These are phyloP conservation scores for Thymelicus sylvestris DNA, from an alignment of 2,888 invertebrate genomes.

Conservation along the genomic window DNA sequence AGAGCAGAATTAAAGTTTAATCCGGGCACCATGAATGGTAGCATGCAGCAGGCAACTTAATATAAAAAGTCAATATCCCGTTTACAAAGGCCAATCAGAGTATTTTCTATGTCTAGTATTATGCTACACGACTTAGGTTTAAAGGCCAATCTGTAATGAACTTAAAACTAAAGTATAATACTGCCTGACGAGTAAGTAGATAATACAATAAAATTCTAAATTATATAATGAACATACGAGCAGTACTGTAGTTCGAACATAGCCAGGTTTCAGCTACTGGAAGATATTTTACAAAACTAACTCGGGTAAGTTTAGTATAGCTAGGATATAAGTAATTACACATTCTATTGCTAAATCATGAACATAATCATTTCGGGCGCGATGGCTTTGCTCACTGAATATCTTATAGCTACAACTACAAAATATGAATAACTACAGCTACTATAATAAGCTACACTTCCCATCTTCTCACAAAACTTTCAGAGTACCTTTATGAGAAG, in stretches of 20 bases:
- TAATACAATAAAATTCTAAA: slow-evolving; percentile 42
- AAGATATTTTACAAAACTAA: slow-evolving; percentile 66
- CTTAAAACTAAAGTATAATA: slow-evolving; percentile 56
- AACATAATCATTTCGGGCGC: slow-evolving; percentile 60
- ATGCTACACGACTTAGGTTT: slow-evolving; percentile 29
- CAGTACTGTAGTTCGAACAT: slow-evolving; percentile 56
- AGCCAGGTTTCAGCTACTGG: slow-evolving; percentile 64
- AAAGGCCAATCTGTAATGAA: slow-evolving; percentile 37
- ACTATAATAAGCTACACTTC: slow-evolving; percentile 75
- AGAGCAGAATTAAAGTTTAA: slow-evolving; percentile 51
- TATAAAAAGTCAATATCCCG: slow-evolving; percentile 31
- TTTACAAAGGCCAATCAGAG: slow-evolving; percentile 39
- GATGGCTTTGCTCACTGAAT: slow-evolving; percentile 64
- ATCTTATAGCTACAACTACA: slow-evolving; percentile 77
- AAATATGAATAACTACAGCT: slow-evolving; percentile 73
- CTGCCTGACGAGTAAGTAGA: slow-evolving; percentile 53
- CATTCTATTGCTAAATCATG: slow-evolving; percentile 62
- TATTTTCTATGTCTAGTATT: slow-evolving; percentile 48
- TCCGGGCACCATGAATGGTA: slow-evolving; percentile 59
- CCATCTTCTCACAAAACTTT: slow-evolving; percentile 82
- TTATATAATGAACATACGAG: slow-evolving; percentile 59
- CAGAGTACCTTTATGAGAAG: slow-evolving; percentile 81
- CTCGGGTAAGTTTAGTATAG: slow-evolving; percentile 57
- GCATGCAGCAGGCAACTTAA: slow-evolving; percentile 82
- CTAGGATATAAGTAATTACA: slow-evolving; percentile 55